Conservation (phyloP, 2,888 invertebrate species). For the Amphipyra tragopoginis region DNA sequence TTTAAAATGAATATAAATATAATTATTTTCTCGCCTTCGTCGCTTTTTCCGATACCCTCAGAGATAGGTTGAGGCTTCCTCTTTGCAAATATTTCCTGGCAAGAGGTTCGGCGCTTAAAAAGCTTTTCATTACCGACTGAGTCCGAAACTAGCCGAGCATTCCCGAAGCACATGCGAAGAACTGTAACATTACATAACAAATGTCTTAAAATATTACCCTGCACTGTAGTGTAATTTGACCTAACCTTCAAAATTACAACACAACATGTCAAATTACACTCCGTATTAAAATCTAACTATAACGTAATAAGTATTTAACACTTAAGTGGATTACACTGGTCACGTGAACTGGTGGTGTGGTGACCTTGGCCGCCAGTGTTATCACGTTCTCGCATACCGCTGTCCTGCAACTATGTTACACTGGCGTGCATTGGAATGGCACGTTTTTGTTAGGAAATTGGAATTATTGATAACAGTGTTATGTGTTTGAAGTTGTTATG, state of each 20-base stretch:
- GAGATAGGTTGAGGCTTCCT: no score
- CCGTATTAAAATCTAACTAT: conserved; percentile 7
- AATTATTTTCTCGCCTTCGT: no score
- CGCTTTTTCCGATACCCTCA: no score
- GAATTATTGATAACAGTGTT: conserved; percentile 43
- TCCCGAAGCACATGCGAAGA: no score
- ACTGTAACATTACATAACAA: conserved; percentile 3
- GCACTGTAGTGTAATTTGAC: conserved; percentile 26
- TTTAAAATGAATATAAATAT: no score
- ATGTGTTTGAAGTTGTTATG: conserved; percentile 13
- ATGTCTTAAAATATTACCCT: conserved; percentile 2
- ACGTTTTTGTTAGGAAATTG: conserved; percentile 47
- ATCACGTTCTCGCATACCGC: conserved; percentile 54
- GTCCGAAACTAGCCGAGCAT: no score
- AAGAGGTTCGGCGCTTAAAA: no score
- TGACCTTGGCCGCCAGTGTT: conserved; percentile 58
- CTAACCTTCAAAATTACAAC: conserved; percentile 25
- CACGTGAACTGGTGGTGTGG: conserved; percentile 53
- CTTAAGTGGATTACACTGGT: conserved; percentile 50
- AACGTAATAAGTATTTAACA: conserved; percentile 39
- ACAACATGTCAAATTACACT: conserved; percentile 25
- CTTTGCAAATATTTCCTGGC: no score
- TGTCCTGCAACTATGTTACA: conserved; percentile 47
- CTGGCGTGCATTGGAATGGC: conserved; percentile 38
- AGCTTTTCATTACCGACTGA: no score